Conservation (phyloP, 2,113 vertebrate genomes). For the Thamnophis sirtalis region DNA sequence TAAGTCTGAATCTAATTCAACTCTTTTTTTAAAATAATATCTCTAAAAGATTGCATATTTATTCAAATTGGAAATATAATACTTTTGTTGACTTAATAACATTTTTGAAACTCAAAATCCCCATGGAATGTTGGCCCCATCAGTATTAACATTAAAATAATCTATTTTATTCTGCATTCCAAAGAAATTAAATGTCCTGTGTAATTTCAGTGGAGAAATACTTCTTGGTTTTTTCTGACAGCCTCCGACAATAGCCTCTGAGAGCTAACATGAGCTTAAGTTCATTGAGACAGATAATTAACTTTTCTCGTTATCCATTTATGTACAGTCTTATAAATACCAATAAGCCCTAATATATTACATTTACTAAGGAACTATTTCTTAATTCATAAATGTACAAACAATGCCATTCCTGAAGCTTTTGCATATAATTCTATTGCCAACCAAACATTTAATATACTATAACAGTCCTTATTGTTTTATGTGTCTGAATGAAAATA, state of each 20-base stretch:
- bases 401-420: constrained; percentile 4
- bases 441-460: constrained; percentile 8
- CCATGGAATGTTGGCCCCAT: background rate
- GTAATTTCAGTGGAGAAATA: constrained; percentile 41
- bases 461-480: background rate
- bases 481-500: background rate
- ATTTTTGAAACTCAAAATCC: constrained; percentile 13
- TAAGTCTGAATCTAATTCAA: background rate
- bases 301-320: constrained; percentile 21
- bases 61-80: background rate
- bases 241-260: constrained; percentile 38
- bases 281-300: constrained; percentile 43
- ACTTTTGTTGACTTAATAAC: background rate
- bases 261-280: constrained; percentile 48
- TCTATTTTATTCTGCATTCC: constrained; percentile 29
- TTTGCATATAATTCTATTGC: constrained; percentile 3
- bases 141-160: constrained; percentile 9
- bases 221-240: constrained; percentile 42
- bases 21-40: background rate
- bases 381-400: constrained; percentile 19
- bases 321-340: constrained; percentile 38
- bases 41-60: background rate
- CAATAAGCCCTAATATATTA: constrained; percentile 34
- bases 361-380: constrained; percentile 28
- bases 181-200: constrained; percentile 43